Base-by-base conservation (phyloP, 1,140 invertebrate genomes). In the Drosophila repleta region DNA sequence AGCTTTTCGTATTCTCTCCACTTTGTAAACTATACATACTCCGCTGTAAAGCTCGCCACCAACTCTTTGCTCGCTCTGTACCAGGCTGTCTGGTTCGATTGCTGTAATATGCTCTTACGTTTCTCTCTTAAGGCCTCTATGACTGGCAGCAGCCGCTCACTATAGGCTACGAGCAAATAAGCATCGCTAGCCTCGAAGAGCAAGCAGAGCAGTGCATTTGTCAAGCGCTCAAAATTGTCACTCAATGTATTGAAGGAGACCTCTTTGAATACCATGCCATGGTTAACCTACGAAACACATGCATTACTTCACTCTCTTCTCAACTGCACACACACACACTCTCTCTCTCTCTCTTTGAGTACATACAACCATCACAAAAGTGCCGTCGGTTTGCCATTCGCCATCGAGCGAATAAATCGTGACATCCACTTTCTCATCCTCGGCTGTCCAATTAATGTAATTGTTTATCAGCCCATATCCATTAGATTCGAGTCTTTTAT, bases 351-450 rank as follows among this genome's bases (percentile, higher is more conserved):
- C n/a, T 41, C 39, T 43, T 17, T 15, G 39, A 4, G 8, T 20
- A 56, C 74, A 63, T 76, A 80, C 81, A 51, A 48, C 41, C 13
- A 84, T 49, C 3, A 85, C 1, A 64, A 77, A 84, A 15, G 65
- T 85, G 48, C 81, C 81, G 41, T 85, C 81, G 4, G 5, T 43
- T 21, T 67, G 20, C 81, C 81, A 85, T 20, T 90, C 74, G 3
- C 73, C 88, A 17, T 90, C 77, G 1, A 91, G 41, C 0, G 87
- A 74, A n/a, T 69, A 75, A 35, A 82, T 66, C 24, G 58, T 74
- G 0, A 79, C 37, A n/a, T 77, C 18, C 0, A 77, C 4, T 21
- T 46, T 46, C 6, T 68, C 41, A 5, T 85, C 68, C n/a, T 55
- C 48, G 10, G 70, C 20, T 7, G 56, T 43, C 83, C 88, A 90